A percentile compares a stretch with the other conserved stretches of the same genome.
These are phyloP conservation scores for Diplodus sargus DNA, from an alignment of 2,797 vertebrate species.

Conservation along the genomic window DNA sequence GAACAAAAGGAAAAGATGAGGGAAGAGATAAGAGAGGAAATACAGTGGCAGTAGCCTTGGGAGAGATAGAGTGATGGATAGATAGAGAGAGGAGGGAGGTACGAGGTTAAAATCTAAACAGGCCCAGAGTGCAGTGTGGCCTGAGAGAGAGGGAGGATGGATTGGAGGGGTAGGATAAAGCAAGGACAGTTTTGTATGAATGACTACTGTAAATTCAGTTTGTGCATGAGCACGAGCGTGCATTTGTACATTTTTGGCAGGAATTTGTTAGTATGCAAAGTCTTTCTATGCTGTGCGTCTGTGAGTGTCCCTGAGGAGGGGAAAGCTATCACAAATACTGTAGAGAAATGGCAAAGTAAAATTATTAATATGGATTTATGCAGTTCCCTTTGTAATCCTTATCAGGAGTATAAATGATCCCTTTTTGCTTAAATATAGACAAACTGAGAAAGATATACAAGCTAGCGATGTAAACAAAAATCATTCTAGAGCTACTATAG, in stretches of 20 bases:
- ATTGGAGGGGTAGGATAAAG: constrained; percentile 22
- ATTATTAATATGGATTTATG: neutral
- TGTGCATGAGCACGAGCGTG: neutral
- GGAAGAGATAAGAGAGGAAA: constrained; percentile 69
- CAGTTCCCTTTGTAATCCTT: neutral
- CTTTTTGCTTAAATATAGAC: neutral
- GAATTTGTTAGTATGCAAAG: neutral
- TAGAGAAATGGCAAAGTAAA: neutral
- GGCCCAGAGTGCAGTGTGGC: constrained; percentile 46
- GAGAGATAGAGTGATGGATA: constrained; percentile 54
- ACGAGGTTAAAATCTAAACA: constrained; percentile 66
- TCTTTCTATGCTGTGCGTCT: constrained; percentile 1
- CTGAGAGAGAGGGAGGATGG: constrained; percentile 22
- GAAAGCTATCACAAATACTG: neutral
- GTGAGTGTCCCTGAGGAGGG: neutral
- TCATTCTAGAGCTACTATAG: neutral
- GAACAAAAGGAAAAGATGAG: constrained; percentile 78
- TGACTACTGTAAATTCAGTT: constrained; percentile 26
- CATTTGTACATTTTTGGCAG: constrained; percentile 12
- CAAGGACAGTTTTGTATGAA: constrained; percentile 47
- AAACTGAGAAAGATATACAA: neutral
- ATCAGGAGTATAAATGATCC: neutral
- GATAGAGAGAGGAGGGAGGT: constrained; percentile 47
- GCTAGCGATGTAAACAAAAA: neutral
- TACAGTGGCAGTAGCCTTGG: constrained; percentile 62